Base-by-base conservation (phyloP, 2,888 invertebrate species). In the Lycia hirtaria region DNA sequence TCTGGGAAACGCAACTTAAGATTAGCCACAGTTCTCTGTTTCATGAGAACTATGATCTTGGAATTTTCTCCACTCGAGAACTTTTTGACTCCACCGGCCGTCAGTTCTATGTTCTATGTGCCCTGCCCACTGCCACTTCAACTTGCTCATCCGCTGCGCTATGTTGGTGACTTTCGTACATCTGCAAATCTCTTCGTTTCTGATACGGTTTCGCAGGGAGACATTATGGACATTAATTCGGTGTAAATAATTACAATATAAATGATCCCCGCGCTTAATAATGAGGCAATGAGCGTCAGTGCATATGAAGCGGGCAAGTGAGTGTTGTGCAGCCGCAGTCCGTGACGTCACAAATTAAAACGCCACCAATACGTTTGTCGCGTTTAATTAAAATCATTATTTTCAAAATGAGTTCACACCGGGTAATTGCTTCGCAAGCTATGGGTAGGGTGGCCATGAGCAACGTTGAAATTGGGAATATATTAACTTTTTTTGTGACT, bases 381-480 rank as follows among this genome's bases (percentile, higher is more conserved):
- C 65, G 67, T 71, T 76, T 74, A 76, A 77, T 77, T 76, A 72
- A 76, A 72, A 65, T 72, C 65, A 71, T 76, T 75, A 69, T 68
- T 68, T 68, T 67, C 59, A 65, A 64, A 76, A 72, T 73, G 71
- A 73, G 71, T 63, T 65, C 64, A 47, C 55, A 65, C 54, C 47
- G 58, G 44, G 64, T 73, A 72, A 77, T 73, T 75, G 69, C 69
- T 70, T 69, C 65, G 65, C 64, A 67, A 62, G 70, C 71, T 62
- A 63, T 61, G 61, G 62, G 3, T 57, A 43, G 30, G 52, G 28
- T 64, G 64, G 59, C 48, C 24, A 44, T 28, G 12, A 20, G 12
- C 15, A 22, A 38, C 20, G 19, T 32, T 12, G 0, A 12, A 3
- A 32, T 12, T 4, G 3, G 6, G 26, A 26, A 9, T 26, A 9